Conservation (phyloP, 2,113 vertebrate genomes). For the Ophiodon elongatus region DNA sequence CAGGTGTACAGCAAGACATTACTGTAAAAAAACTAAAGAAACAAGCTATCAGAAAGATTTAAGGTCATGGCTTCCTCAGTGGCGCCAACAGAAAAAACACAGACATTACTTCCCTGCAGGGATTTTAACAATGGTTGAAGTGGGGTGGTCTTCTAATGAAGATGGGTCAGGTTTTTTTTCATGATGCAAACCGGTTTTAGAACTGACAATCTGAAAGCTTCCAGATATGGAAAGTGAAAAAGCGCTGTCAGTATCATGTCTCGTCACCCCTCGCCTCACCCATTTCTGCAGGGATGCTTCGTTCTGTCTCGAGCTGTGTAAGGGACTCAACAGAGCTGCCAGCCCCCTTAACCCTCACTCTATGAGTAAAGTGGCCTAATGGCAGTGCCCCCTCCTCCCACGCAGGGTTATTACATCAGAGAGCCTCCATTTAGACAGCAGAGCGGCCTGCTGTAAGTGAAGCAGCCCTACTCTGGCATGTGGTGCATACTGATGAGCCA, state of each 20-base stretch:
- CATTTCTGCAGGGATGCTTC: conserved; percentile 20
- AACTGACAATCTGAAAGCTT: conserved; percentile 31
- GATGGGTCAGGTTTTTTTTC: conserved; percentile 5
- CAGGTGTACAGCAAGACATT: background rate
- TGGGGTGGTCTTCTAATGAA: conserved; percentile 24
- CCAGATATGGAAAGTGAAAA: conserved; percentile 25
- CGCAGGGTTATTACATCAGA: conserved; percentile 60
- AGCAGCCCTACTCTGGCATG: conserved; percentile 54
- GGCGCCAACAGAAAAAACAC: conserved; percentile 34
- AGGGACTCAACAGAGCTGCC: conserved; percentile 52
- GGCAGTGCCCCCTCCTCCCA: conserved; percentile 36
- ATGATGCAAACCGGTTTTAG: conserved; percentile 1
- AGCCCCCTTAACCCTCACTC: conserved; percentile 9
- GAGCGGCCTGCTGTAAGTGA: conserved; percentile 53
- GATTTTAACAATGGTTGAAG: conserved; percentile 15
- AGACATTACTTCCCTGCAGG: conserved; percentile 17
- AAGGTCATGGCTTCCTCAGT: background rate
- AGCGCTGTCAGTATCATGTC: background rate
- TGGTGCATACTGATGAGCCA: conserved; percentile 75
- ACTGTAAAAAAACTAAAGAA: background rate
- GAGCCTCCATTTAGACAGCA: conserved; percentile 53
- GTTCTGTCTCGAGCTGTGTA: conserved; percentile 35
- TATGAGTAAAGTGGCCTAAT: conserved; percentile 41
- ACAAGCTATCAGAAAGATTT: background rate
- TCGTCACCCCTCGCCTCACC: conserved; percentile 1